Base-by-base conservation (phyloP, 2,888 invertebrate species). In the Diplazon laetatorius region DNA sequence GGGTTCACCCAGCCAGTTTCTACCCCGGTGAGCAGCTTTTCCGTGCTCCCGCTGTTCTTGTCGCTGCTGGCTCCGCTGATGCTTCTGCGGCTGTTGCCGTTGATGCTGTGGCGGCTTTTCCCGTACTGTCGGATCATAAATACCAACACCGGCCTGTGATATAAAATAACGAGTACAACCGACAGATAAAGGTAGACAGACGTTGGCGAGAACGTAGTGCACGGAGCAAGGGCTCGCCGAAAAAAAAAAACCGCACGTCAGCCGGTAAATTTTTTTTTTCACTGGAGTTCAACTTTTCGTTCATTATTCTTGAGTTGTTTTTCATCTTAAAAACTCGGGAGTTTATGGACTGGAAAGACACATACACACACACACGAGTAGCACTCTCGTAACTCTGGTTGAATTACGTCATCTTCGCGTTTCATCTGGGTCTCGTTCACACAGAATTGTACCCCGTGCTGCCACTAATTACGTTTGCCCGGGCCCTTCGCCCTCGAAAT, bases 21-120 rank as follows among this genome's bases (percentile, higher is more conserved):
- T 83, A 82, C 82, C 83, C 83, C 80, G 82, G 80, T 83, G 86
- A 82, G 84, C 86, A 82, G 84, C 80, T 84, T 84, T 81, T 82
- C 77, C 82, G 42, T 73, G 63, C 71, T 62, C 16, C 30, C 68
- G 62, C 37, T 75, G 74, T 73, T 73, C 74, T 69, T 63, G 55
- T 30, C 8, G 52, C 50, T 50, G 50, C 2, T 50, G 46, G 8
- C 10, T 10, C 8, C 16, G 18, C 46, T 48, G 46, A 12, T 50
- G 50, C 73, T 52, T 69, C 62, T 42, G 35, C 62, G 12, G 76
- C 68, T 5, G 35, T 18, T 74, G 82, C 75, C 77, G 84, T 80
- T 37, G 77, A 70, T 78, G 82, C 74, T 79, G 84, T 80, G 83
- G 72, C 80, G 81, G 83, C 85, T 76, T 73, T 81, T 80, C 82